A percentile compares a stretch with the other conserved stretches of the same genome.
Conservation (phyloP, 2,797 vertebrate species). For the Parambassis ranga region DNA sequence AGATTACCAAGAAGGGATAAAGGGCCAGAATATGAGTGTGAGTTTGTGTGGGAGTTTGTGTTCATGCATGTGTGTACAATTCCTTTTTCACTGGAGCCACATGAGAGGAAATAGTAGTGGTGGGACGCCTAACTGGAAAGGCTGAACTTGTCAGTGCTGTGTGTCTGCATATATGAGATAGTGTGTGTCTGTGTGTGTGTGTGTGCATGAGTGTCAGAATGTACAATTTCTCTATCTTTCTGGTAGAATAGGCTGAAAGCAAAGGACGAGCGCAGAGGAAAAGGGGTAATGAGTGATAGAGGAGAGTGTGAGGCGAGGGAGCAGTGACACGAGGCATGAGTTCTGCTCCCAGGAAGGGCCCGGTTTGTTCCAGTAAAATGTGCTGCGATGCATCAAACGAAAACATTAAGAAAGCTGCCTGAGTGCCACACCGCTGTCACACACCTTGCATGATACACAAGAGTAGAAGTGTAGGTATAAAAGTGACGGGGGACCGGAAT, state of each 20-base stretch:
- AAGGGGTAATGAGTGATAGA: conserved; percentile 49
- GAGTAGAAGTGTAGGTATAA: not conserved
- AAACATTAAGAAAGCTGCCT: conserved; percentile 24
- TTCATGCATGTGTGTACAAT: conserved; percentile 1
- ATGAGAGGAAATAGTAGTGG: conserved; percentile 28
- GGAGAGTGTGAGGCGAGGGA: conserved; percentile 18
- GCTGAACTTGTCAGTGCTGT: conserved; percentile 26
- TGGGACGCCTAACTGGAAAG: conserved; percentile 43
- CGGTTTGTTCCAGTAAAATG: conserved; percentile 49
- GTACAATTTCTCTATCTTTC: conserved; percentile 53
- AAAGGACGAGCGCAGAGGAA: conserved; percentile 28
- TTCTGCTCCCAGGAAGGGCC: conserved; percentile 34
- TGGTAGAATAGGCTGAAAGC: conserved; percentile 51
- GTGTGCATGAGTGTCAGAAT: conserved; percentile 27
- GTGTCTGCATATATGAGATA: conserved; percentile 51
- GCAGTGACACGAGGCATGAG: conserved; percentile 42
- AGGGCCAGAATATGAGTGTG: conserved; percentile 49
- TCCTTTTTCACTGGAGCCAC: conserved; percentile 23
- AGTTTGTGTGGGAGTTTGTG: conserved; percentile 33
- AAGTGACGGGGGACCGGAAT: not conserved
- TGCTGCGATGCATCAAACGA: conserved; percentile 51
- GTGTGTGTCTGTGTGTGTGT: conserved; percentile 3
- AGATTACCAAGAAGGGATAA: conserved; percentile 69
- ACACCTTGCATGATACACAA: conserved; percentile 39
- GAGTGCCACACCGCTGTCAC: conserved; percentile 17